Conservation (phyloP, 2,888 invertebrate genomes). For the Drosophila meridiana region DNA sequence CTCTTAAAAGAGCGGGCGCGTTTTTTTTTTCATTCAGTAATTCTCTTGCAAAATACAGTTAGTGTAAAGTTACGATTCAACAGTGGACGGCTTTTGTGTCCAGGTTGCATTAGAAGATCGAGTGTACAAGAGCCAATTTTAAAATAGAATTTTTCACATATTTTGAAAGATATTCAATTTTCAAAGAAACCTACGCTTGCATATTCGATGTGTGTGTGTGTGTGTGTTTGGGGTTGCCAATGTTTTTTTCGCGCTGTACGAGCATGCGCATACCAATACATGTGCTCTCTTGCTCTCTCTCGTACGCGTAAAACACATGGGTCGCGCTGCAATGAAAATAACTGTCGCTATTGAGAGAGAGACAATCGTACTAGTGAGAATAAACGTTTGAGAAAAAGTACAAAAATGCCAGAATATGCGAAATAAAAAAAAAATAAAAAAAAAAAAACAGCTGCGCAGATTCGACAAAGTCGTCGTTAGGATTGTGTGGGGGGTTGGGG, state of each 20-base stretch:
- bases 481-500: conserved; percentile 16
- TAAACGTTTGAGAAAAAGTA: conserved; percentile 42
- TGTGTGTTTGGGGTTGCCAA: conserved; percentile 59
- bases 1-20: conserved; percentile 55
- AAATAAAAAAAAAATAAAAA: conserved; percentile 11
- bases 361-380: conserved; percentile 29
- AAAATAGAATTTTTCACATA: conserved; percentile 63
- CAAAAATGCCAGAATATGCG: conserved; percentile 41
- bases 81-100: conserved; percentile 9
- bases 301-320: conserved; percentile 56
- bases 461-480: conserved; percentile 58
- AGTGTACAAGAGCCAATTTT: conserved; percentile 49
- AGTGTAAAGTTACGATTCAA: conserved; percentile 28
- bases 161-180: conserved; percentile 54
- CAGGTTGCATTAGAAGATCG: conserved; percentile 13
- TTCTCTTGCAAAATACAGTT: conserved; percentile 28
- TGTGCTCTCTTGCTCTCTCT: conserved; percentile 46
- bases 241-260: conserved; percentile 62
- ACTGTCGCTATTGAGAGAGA: conserved; percentile 54
- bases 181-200: conserved; percentile 17
- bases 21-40: conserved; percentile 41
- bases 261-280: conserved; percentile 71
- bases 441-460: conserved; percentile 74
- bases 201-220: conserved; percentile 20
- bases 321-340: conserved; percentile 63